Evolutionary conservation across 2,888 invertebrate species (phyloP), one percentile per base, ranked within the genome.

Genomic region (Caenorhabditis sulstoni): DNA sequence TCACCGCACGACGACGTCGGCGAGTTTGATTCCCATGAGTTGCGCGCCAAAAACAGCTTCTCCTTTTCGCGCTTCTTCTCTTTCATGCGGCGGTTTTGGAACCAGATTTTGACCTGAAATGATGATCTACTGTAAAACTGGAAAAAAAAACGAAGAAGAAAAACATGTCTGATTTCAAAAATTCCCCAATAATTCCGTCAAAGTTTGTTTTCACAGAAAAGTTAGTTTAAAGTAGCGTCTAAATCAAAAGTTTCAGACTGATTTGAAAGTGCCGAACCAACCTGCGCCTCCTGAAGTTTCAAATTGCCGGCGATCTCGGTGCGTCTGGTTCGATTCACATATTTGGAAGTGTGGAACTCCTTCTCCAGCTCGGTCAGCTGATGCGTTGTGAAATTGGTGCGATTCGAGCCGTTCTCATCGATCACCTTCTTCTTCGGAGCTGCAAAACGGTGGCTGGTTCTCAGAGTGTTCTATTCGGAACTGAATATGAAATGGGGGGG

Each of bases 321-420:
- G 88, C 99, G 93, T 85, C 98, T 93, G 45, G 97, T 97, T 86
- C 98, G 93, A 45, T 98, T 99, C 90, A 99, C 93, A 92, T 99
- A 99, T 92, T 97, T 97, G 93, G 97, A 97, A 92, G 97, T 98
- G 91, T 98, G 98, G 92, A 98, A 99, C 92, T 99, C 98, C 91
- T 99, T 99, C 91, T 99, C 99, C 85, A 99, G 93, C 92, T 99
- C 99, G 1, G 98, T 99, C 82, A 99, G 93, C 91, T 99, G 99
- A 92, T 98, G 98, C 92, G 98, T 99, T 85, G 97, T 97, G 93
- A 99, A 99, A 92, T 99, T 99, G 45, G 99, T 99, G 66, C 99
- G 93, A 73, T 90, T 90, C 37, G 86, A 79, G 57, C 83, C 83
- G 55, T 83, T 81, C 68, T 81, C 83, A 35, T 84, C 85, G 50